Evolutionary conservation across 2,113 vertebrate genomes (phyloP).

Genomic region (Prolemur simus): DNA sequence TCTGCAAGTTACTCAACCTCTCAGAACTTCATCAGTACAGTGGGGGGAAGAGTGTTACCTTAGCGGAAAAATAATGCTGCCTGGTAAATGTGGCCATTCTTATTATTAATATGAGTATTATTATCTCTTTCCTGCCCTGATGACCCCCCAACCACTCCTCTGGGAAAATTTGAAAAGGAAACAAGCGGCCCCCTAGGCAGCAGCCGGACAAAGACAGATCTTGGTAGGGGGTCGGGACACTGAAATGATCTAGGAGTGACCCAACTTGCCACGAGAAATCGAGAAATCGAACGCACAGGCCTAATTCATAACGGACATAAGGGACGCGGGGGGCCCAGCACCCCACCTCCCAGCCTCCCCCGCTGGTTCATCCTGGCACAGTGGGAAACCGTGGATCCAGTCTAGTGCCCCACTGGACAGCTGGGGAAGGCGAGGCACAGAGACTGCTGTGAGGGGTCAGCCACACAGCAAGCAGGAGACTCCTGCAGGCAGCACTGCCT

Average conservation of each 20-base stretch:
- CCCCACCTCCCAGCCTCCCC: background rate
- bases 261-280: background rate
- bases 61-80: background rate
- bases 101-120: background rate
- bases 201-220: background rate
- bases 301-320: background rate
- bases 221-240: background rate
- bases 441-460: background rate
- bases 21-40: background rate
- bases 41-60: background rate
- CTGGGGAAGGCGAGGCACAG: background rate
- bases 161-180: too few relatives aligned
- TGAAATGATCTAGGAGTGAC: background rate
- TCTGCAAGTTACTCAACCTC: background rate
- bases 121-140: background rate
- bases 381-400: background rate
- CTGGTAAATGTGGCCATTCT: background rate
- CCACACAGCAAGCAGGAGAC: background rate
- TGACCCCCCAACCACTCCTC: background rate
- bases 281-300: background rate
- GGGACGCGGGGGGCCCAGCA: accelerated
- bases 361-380: background rate
- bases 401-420: background rate
- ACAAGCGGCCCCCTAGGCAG: too few relatives aligned
- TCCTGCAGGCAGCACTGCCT: background rate